These are phyloP conservation scores for Cordilura impudica DNA, from an alignment of 2,888 invertebrate genomes.

Conservation along the genomic window DNA sequence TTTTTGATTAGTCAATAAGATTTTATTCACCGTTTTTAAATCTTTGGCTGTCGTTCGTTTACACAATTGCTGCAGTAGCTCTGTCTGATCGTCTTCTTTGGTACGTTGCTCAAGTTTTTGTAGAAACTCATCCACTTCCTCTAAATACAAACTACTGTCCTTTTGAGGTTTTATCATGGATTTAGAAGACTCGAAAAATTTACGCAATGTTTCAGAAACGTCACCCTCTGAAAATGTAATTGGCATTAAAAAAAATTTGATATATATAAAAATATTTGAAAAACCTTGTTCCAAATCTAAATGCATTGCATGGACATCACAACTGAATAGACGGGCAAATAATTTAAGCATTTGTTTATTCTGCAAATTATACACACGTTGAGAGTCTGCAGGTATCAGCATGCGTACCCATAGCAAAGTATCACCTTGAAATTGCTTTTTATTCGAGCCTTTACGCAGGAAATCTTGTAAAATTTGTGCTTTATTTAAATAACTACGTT, in stretches of 20 bases:
- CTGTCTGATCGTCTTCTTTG: conserved; percentile 91
- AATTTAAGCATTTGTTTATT: conserved; percentile 94
- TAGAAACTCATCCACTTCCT: conserved; percentile 88
- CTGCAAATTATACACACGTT: conserved; percentile 93
- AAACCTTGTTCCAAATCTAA: conserved; percentile 88
- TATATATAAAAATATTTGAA: neutral
- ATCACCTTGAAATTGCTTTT: conserved; percentile 86
- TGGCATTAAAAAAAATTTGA: neutral
- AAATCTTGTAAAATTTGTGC: conserved; percentile 81
- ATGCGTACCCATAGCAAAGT: conserved; percentile 88
- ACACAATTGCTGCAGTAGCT: conserved; percentile 86
- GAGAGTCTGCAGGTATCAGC: conserved; percentile 88
- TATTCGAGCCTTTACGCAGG: conserved; percentile 81
- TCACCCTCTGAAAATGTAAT: conserved; percentile 80
- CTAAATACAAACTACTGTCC: conserved; percentile 85
- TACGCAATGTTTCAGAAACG: conserved; percentile 90
- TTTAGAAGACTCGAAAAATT: conserved; percentile 85
- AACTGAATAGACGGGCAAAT: conserved; percentile 88
- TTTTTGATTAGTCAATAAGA: no score
- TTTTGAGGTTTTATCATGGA: conserved; percentile 80
- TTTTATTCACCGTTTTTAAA: conserved; percentile 85
- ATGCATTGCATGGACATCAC: conserved; percentile 88
- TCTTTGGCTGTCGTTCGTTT: conserved; percentile 89
- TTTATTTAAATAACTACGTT: conserved; percentile 85
- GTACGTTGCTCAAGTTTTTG: conserved; percentile 86